Evolutionary conservation across 2,113 vertebrate genomes (phyloP).

Genomic region (Myiopsitta monachus): DNA sequence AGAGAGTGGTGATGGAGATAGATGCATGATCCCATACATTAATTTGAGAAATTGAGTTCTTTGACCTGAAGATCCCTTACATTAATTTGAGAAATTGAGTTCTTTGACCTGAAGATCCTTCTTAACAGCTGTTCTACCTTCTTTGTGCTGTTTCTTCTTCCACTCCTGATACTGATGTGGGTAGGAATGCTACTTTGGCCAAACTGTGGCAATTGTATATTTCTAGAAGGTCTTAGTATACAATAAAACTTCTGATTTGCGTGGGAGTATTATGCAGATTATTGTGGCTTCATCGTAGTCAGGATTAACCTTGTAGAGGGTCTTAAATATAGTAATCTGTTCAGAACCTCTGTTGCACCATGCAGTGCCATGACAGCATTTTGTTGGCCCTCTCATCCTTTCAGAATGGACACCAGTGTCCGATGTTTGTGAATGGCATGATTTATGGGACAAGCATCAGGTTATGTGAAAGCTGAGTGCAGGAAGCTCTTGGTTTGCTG

Average conservation of each 20-base stretch:
- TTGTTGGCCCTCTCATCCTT: background rate
- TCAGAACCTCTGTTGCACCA: background rate
- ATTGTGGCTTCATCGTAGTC: background rate
- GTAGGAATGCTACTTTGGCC: background rate
- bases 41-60: background rate
- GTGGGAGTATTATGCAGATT: background rate
- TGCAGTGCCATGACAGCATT: background rate
- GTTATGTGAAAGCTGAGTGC: background rate
- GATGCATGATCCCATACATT: background rate
- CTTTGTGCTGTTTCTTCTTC: background rate
- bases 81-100: background rate
- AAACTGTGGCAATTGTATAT: background rate
- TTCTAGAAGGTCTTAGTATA: background rate
- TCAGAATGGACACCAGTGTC: background rate
- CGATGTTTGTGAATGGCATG: background rate
- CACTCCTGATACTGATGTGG: background rate
- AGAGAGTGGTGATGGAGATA: background rate
- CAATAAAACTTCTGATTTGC: background rate
- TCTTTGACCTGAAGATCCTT: background rate
- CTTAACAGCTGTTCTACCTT: background rate
- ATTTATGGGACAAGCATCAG: background rate
- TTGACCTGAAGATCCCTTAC: background rate
- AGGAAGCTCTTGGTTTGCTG: background rate
- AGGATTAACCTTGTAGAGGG: background rate
- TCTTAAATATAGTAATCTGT: background rate